A percentile compares a stretch with the other conserved stretches of the same genome.
phyloP scores from a whole-genome alignment of 2,797 vertebrate genomes.

The Remorina albescens region DNA sequence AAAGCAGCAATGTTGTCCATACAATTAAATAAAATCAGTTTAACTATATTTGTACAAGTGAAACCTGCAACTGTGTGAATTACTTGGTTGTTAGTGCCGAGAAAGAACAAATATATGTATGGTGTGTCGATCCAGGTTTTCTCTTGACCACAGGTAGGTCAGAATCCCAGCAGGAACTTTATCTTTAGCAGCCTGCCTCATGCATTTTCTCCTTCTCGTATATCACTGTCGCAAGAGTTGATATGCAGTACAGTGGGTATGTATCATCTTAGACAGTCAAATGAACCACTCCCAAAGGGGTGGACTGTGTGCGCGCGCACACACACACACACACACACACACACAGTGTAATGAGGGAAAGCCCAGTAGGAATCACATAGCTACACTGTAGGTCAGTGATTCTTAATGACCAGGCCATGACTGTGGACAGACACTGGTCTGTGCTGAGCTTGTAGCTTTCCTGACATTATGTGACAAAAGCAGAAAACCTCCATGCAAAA shows the following conservation, averaged over 20 bases:
- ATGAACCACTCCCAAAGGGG: slow-evolving; percentile 63
- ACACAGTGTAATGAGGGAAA: slow-evolving; percentile 36
- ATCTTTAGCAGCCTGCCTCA: slow-evolving; percentile 65
- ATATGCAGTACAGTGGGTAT: slow-evolving; percentile 70
- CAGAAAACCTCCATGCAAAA: slow-evolving; percentile 2
- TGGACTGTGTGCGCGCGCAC: too few relatives aligned
- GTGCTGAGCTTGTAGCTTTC: slow-evolving; percentile 12
- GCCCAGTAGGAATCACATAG: slow-evolving; percentile 22
- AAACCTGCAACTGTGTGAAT: background rate
- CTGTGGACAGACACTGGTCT: slow-evolving; percentile 22
- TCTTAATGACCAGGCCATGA: slow-evolving; percentile 11
- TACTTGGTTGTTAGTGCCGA: background rate
- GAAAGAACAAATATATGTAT: slow-evolving; percentile 6
- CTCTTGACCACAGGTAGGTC: slow-evolving; percentile 57
- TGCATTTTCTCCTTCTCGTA: slow-evolving; percentile 63
- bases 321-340: slow-evolving; percentile 28
- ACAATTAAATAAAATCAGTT: background rate
- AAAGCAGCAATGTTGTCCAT: background rate
- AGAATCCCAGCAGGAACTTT: slow-evolving; percentile 54
- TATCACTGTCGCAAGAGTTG: slow-evolving; percentile 74
- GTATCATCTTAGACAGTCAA: slow-evolving; percentile 76
- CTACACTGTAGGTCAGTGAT: slow-evolving; percentile 35
- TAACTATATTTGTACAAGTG: background rate
- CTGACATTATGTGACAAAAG: slow-evolving; percentile 12
- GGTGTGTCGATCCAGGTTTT: slow-evolving; percentile 35